A percentile compares a stretch with the other conserved stretches of the same genome.
Conservation (phyloP, 2,797 vertebrate genomes). For the Distichodus sexfasciatus region DNA sequence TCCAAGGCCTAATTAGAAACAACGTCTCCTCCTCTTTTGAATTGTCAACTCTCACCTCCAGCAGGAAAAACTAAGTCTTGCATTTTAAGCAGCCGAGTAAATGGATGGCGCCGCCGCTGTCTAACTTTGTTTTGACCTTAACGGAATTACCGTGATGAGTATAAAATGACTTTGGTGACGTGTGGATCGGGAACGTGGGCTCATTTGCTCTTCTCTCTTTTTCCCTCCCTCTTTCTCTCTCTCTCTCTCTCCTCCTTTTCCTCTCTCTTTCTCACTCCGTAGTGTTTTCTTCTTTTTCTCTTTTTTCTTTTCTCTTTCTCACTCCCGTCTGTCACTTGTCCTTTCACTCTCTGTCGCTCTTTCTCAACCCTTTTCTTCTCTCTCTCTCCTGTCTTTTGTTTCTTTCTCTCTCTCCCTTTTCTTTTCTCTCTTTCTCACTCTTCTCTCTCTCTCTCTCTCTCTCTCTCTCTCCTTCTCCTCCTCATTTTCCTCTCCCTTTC, state of each 20-base stretch:
- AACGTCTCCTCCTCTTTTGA: constrained; percentile 77
- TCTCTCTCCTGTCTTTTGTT: not conserved
- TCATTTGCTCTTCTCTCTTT: not conserved
- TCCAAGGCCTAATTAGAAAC: constrained; percentile 77
- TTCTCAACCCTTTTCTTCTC: constrained; percentile 14
- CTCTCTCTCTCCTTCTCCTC: constrained; percentile 19
- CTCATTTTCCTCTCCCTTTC: constrained; percentile 32
- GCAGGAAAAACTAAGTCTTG: constrained; percentile 84
- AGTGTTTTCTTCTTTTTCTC: constrained; percentile 30
- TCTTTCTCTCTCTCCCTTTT: constrained; percentile 30
- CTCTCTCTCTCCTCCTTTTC: not conserved
- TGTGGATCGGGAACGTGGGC: constrained; percentile 48
- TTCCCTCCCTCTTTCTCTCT: not conserved
- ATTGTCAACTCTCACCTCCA: constrained; percentile 93
- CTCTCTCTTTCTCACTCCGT: constrained; percentile 32
- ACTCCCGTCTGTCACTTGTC: no score
- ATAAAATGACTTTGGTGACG: constrained; percentile 81
- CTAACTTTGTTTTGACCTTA: constrained; percentile 90
- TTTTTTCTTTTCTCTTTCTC: constrained; percentile 28
- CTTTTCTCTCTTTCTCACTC: no score
- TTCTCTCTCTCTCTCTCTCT: not conserved
- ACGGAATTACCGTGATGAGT: constrained; percentile 80
- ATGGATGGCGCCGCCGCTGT: constrained; percentile 78
- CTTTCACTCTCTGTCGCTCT: constrained; percentile 15
- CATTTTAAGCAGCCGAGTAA: constrained; percentile 85